Evolutionary conservation across 2,888 invertebrate species (phyloP).

Genomic region (Epirrhoe tristata): DNA sequence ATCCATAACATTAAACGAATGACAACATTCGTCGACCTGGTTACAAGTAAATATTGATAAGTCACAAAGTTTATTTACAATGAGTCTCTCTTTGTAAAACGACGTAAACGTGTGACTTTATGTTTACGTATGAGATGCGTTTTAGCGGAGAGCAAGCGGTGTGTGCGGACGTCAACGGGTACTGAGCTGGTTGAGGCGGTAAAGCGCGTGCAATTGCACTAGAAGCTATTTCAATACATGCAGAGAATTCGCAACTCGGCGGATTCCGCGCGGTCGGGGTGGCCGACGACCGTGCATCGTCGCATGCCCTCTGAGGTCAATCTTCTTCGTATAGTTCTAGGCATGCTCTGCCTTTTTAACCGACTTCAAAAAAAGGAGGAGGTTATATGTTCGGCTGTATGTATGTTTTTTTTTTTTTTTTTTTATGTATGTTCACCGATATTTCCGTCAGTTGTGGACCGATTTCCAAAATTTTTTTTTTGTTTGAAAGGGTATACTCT

Average conservation of each 20-base stretch:
- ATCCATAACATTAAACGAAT: constrained; percentile 33
- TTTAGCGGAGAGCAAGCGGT: constrained; percentile 63
- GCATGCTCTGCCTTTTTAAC: constrained; percentile 22
- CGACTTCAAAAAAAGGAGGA: too few species aligned
- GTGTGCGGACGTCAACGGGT: constrained; percentile 63
- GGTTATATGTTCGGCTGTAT: too few species aligned
- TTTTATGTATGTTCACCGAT: too few species aligned
- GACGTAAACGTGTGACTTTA: constrained; percentile 53
- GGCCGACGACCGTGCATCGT: constrained; percentile 46
- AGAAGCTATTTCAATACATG: constrained; percentile 80
- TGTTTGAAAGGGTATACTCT: too few species aligned
- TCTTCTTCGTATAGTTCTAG: constrained; percentile 46
- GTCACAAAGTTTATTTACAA: constrained; percentile 53
- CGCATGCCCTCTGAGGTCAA: constrained; percentile 58
- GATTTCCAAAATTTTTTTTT: too few species aligned
- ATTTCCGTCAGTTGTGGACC: too few species aligned
- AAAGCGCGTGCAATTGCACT: constrained; percentile 65
- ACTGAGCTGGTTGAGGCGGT: constrained; percentile 66
- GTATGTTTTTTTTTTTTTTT: too few species aligned
- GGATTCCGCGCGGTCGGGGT: constrained; percentile 64
- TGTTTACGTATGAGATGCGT: constrained; percentile 65
- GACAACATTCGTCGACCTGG: constrained; percentile 51
- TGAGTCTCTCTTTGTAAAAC: constrained; percentile 31
- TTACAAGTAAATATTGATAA: constrained; percentile 66
- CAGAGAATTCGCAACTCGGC: constrained; percentile 75